phyloP scores from a whole-genome alignment of 1,140 invertebrate genomes.

The Panagrolaimus sp. region DNA sequence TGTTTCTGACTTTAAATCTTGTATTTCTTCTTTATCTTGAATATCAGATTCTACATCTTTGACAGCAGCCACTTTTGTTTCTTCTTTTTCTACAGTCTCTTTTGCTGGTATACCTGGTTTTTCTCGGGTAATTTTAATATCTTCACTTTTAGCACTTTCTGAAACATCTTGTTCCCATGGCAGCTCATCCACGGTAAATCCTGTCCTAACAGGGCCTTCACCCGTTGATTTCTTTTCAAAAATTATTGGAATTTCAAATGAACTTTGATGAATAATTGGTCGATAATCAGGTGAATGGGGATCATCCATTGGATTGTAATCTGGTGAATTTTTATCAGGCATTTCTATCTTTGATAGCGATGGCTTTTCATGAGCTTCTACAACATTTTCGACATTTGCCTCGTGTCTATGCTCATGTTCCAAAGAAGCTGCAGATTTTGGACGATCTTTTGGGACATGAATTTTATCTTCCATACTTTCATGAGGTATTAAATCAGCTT shows the following conservation, averaged over 20 bases:
- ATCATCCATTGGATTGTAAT: neutral
- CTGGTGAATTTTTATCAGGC: neutral
- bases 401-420: neutral
- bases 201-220: neutral
- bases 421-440: neutral
- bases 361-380: conserved; percentile 3
- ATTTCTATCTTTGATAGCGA: neutral
- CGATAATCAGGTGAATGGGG: neutral
- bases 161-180: no score
- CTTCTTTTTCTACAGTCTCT: neutral
- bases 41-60: neutral
- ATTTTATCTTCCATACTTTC: neutral
- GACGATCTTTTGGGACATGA: neutral
- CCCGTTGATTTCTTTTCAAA: conserved; percentile 9
- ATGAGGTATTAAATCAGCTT: neutral
- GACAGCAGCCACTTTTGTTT: neutral
- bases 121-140: neutral
- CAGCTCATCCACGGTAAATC: neutral
- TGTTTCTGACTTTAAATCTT: no score
- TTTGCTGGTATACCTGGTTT: neutral
- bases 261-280: conserved; percentile 1
- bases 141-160: neutral
- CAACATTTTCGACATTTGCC: neutral
- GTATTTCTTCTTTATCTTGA: neutral
- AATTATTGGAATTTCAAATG: conserved; percentile 5